Evolutionary conservation across 2,888 invertebrate species (phyloP).

Genomic region (Azorinus chamasolen): DNA sequence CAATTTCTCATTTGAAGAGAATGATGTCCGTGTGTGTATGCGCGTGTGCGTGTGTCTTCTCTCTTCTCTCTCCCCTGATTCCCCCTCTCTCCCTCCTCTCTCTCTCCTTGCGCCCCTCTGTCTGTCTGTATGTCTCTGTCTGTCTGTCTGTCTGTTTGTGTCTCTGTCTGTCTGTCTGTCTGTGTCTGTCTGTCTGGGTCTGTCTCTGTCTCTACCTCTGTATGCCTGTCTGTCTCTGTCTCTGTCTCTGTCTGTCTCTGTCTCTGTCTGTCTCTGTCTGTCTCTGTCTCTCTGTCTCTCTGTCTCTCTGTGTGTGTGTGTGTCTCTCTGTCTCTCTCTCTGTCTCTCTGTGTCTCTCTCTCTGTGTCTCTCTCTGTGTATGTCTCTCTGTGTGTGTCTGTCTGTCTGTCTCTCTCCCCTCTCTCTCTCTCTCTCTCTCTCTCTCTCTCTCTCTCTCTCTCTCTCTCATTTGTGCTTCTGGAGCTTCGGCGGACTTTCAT

Average conservation of each 20-base stretch:
- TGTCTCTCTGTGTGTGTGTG: not conserved
- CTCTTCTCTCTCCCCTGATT: not conserved
- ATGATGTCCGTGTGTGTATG: no score
- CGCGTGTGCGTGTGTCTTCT: no score
- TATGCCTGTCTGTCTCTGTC: no score
- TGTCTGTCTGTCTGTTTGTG: no score
- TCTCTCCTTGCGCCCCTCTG: not conserved
- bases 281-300: not conserved
- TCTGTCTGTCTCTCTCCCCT: not conserved
- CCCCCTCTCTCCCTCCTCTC: not conserved
- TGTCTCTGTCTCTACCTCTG: slow-evolving; percentile 1
- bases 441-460: slow-evolving; percentile 29
- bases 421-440: slow-evolving; percentile 19
- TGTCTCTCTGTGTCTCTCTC: not conserved
- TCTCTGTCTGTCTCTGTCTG: not conserved
- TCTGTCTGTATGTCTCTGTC: no score
- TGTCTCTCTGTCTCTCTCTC: not conserved
- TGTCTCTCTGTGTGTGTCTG: not conserved
- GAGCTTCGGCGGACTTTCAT: no score
- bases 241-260: not conserved
- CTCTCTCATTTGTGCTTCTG: no score
- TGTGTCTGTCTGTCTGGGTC: not conserved
- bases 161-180: not conserved
- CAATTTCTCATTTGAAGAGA: no score
- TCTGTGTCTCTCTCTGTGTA: not conserved